A percentile compares a stretch with the other conserved stretches of the same genome.
phyloP scores from a whole-genome alignment of 2,888 invertebrate genomes.

The Leptinotarsa haldemani region DNA sequence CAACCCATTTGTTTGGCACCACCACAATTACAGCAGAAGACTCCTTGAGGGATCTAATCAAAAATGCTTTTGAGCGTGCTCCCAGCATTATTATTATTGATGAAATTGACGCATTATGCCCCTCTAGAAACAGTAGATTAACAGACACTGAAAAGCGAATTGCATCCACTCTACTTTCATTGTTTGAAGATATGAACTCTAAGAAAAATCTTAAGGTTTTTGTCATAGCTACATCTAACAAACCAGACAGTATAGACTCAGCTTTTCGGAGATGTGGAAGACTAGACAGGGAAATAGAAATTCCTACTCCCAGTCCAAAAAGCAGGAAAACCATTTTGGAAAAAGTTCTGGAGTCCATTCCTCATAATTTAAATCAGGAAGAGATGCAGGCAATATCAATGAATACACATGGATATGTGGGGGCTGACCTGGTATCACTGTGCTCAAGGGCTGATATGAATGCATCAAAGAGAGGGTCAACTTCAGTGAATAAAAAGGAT shows the following conservation, averaged over 20 bases:
- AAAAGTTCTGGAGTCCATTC: slow-evolving; percentile 71
- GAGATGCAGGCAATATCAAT: slow-evolving; percentile 76
- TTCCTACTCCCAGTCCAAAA: slow-evolving; percentile 78
- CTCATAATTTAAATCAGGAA: slow-evolving; percentile 69
- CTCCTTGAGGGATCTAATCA: slow-evolving; percentile 75
- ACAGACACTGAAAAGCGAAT: slow-evolving; percentile 81
- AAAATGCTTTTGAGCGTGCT: slow-evolving; percentile 75
- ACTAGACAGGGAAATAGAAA: slow-evolving; percentile 84
- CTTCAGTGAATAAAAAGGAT: slow-evolving; percentile 66
- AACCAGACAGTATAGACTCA: slow-evolving; percentile 80
- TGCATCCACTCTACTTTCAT: slow-evolving; percentile 73
- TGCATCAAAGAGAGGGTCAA: slow-evolving; percentile 67
- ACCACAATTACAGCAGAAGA: slow-evolving; percentile 82
- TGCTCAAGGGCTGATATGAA: slow-evolving; percentile 79
- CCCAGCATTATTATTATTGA: slow-evolving; percentile 87
- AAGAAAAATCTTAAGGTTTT: slow-evolving; percentile 68
- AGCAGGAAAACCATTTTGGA: slow-evolving; percentile 74
- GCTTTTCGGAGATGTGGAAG: slow-evolving; percentile 83
- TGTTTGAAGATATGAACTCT: slow-evolving; percentile 69
- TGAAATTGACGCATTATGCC: slow-evolving; percentile 85
- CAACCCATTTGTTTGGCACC: slow-evolving; percentile 81
- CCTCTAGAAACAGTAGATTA: slow-evolving; percentile 69
- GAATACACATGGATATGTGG: slow-evolving; percentile 90
- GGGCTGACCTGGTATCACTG: slow-evolving; percentile 84
- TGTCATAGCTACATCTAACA: slow-evolving; percentile 82